phyloP scores from a whole-genome alignment of 2,888 invertebrate genomes.

The Odontothrips loti region DNA sequence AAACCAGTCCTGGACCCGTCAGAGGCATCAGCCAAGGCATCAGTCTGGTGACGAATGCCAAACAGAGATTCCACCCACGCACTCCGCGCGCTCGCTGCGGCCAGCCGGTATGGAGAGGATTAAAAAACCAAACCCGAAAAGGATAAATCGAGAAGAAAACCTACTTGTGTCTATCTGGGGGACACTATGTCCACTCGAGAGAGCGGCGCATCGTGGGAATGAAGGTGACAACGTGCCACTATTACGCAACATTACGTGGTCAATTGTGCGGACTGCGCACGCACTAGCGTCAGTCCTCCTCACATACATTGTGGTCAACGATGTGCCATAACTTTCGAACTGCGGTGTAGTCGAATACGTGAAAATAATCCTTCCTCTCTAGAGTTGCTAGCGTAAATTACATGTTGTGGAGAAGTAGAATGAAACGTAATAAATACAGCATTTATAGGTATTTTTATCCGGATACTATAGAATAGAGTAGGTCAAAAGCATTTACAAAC shows the following conservation, averaged over 20 bases:
- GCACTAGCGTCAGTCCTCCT: neutral
- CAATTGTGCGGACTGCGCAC: neutral
- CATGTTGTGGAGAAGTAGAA: too few relatives aligned
- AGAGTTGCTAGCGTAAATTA: too few relatives aligned
- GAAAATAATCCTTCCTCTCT: too few relatives aligned
- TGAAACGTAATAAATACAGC: too few relatives aligned
- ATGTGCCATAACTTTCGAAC: too few relatives aligned
- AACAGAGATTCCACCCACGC: conserved; percentile 21
- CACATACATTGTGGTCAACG: too few relatives aligned
- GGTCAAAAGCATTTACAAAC: too few relatives aligned
- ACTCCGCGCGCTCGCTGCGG: neutral
- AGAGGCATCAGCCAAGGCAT: neutral
- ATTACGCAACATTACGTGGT: conserved; percentile 16
- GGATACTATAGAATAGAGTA: too few relatives aligned
- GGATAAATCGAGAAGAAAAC: conserved; percentile 22
- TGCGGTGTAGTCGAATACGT: too few relatives aligned
- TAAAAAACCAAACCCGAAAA: conserved; percentile 18
- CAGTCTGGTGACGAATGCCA: conserved; percentile 1
- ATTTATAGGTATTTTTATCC: too few relatives aligned
- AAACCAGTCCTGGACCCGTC: conserved; percentile 17
- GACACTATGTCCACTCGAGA: neutral
- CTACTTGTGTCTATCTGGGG: conserved; percentile 16
- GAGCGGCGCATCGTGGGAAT: conserved; percentile 18
- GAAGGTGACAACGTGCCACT: neutral
- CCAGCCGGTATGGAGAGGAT: neutral